Base-by-base conservation (phyloP, 2,113 vertebrate genomes). In the Balaeniceps rex region DNA sequence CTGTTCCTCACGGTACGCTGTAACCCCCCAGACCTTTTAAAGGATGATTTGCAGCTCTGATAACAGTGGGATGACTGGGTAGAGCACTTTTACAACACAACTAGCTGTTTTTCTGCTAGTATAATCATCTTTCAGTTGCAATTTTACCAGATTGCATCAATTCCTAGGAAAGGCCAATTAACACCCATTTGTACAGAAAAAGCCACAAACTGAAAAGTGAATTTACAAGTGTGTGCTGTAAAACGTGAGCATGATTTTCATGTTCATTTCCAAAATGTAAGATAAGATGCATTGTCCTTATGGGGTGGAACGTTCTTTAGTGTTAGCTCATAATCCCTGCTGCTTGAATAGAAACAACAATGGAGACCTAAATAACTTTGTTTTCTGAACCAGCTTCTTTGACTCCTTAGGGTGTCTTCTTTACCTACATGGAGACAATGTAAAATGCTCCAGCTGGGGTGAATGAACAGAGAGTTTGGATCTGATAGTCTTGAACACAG, bases 81-180 rank as follows among this genome's bases (percentile, higher is more conserved):
- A 83, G 71, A 75, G 24, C 63, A 54, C 28, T 95, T 95, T 68
- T 90, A 38, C 34, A 82, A 51, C 49, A 57, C n/a, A 96, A 22
- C 28, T 63, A 74, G 31, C 61, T 88, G 24, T 1, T 71, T 83
- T 96, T 87, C 60, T 88, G 54, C 54, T 88, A 17, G 26, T 58
- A 70, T 88, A 75, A 78, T 58, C 12, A 54, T 82, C 54, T 83
- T 72, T 83, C 47, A 19, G 10, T 49, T 90, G 68, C 25, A 72
- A 46, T 95, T 94, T 89, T 87, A 75, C 46, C 69, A 80, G 60
- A 61, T 87, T 63, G 40, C 29, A 61, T 52, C 3, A 3, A 58
- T 92, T 92, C 55, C 54, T 60, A 61, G 74, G 52, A 93, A 92
- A 95, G 2, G 4, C 9, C 69, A 95, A 85, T 95, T 97, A 97